Evolutionary conservation across 2,888 invertebrate species (phyloP), one percentile per base, ranked within the genome.

Genomic region (Lamellibrachia satsuma): DNA sequence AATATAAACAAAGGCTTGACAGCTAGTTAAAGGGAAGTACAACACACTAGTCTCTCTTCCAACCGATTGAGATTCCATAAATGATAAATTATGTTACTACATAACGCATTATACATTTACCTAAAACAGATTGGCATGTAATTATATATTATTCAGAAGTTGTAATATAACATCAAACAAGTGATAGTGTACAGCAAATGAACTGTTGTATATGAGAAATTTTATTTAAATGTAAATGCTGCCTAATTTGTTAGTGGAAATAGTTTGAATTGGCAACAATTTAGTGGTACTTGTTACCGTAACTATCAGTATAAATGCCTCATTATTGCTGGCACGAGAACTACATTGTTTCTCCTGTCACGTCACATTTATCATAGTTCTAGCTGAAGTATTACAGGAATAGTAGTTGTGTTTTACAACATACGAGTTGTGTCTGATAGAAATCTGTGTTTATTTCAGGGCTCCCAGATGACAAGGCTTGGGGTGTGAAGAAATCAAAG

Each of bases 401-500:
- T 39, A 1, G 39, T 39, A 39, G 39, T 39, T 39, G 39, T 39
- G 39, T 91, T 52, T 51, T 90, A 75, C 22, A 11, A 57, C 57
- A 57, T 57, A 57, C 15, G 8, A 75, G 75, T 75, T 75, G 75
- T 75, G 75, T 55, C 9, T 75, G 75, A 75, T 6, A 75, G 75
- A 75, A 75, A 22, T 75, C 3, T 75, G 75, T 75, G 75, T 75
- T n/a, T 90, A 6, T 57, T 90, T 22, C 95, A 95, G 97, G 97
- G 95, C 97, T 98, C 94, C 98, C 98, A 0, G 97, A 98, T 96
- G 97, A 97, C 2, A 98, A 98, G 96, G 98, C 98, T 51, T 99
- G 99, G 99, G 99, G 99, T 91, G 98, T 97, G 95, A 98, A 98
- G 94, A 98, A 98, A 95, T 97, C 97, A 93, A 97, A 97, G 75